Evolutionary conservation across 2,797 vertebrate genomes (phyloP), one percentile per base, ranked within the genome.

Genomic region (Limnodromus scolopaceus): DNA sequence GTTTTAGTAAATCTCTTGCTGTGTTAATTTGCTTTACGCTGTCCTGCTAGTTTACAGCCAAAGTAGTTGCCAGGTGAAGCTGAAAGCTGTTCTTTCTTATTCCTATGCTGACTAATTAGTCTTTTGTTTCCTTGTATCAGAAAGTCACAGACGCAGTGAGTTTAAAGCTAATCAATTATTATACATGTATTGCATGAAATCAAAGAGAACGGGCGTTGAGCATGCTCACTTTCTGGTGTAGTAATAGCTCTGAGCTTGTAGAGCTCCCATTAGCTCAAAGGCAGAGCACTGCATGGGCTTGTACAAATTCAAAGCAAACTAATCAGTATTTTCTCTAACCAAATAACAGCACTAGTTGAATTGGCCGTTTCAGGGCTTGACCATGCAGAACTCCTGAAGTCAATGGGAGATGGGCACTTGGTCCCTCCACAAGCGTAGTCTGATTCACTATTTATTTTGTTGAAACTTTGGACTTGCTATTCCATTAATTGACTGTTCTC

Each of bases 401-500:
- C 65, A 95, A 88, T 94, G 87, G 90, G 93, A 95, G 58, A 65
- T 71, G 66, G 93, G 36, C 55, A 38, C 49, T 66, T 60, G 53
- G 54, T 89, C 53, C 82, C 69, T 97, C 92, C 68, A 89, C 92
- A 94, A 93, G 95, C 92, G 7, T 74, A 87, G 39, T 75, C 46
- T 72, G 77, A 80, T 87, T 94, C 96, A 87, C 72, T 96, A 9
- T 85, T 95, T 97, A 70, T 94, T 96, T 84, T 93, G 63, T 89
- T 79, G 57, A 92, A 94, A 92, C 43, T 78, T 86, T 83, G 90
- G 80, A 74, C 63, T 95, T 93, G 87, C 84, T 92, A 32, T 96
- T 91, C 97, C 96, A 96, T 97, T 98, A 98, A 98, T 96, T 87
- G 96, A 96, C 84, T 97, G 81, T 98, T 98, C 91, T 98, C 96